Evolutionary conservation across 2,113 vertebrate species (phyloP), one percentile per base, ranked within the genome.

Genomic region (Tringa solitaria): DNA sequence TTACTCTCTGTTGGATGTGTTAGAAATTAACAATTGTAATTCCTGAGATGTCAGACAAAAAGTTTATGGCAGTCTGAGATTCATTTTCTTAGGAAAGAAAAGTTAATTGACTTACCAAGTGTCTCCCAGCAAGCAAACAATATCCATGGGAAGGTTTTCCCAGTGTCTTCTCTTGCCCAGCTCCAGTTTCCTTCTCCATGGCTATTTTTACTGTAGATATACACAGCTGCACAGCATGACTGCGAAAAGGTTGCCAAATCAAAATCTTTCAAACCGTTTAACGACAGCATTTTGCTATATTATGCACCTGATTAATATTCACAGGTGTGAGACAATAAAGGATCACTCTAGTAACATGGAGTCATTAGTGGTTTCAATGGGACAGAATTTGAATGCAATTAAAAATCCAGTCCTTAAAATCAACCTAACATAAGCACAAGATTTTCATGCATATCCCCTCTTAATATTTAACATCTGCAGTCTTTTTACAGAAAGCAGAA

Each of bases 51-150:
- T 53, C n/a, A 94, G 54, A 51, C 6, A 13, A 85, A 61, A n/a
- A n/a, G n/a, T n/a, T n/a, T 45, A 37, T 28, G n/a, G 15, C 18
- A 17, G 30, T 18, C 7, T 8, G 63, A 82, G 19, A 24, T 79
- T 41, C 3, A 22, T 88, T 79, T 85, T 75, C 67, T 41, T 43
- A 50, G n/a, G 51, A 83, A 88, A 77, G 24, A 33, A 75, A 87
- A 59, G 9, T 4, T 39, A 33, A 50, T 54, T 64, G 2, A 51
- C 15, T 43, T 68, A 26, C 4, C n/a, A 35, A 0, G 0, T 79
- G 7, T 85, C 41, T 86, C 16, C 60, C 14, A 70, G 41, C 1
- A 67, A 67, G 37, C 8, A 48, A 60, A 60, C 17, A 30, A 27
- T 7, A 77, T 23, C 20, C 15, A 12, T 63, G 12, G 10, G 7